Percentiles rank a stretch among this genome's conserved stretches.
Conservation (phyloP, 92 coral and sea anemone species). For the Blastomussa wellsi region DNA sequence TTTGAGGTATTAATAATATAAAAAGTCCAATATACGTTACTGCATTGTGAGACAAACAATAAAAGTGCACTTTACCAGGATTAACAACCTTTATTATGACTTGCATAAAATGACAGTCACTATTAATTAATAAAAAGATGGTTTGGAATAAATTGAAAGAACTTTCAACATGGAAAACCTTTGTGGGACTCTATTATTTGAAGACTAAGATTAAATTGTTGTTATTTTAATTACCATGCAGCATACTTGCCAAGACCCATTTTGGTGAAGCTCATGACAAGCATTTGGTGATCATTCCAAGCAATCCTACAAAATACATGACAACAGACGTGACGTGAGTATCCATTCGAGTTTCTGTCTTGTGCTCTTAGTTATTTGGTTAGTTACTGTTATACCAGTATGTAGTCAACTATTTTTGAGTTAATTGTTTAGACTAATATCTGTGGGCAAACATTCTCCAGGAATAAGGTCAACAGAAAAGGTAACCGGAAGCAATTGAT, state of each 20-base stretch:
- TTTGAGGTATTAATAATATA: constrained; percentile 64
- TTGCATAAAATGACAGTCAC: no score
- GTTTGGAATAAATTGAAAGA: neutral
- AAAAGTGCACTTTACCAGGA: no score
- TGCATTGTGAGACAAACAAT: no score
- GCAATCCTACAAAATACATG: constrained; percentile 81
- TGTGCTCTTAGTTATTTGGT: neutral
- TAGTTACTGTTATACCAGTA: no score
- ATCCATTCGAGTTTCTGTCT: neutral
- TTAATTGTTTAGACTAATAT: no score
- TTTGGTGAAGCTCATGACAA: constrained; percentile 86
- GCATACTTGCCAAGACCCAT: constrained; percentile 83
- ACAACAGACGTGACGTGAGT: constrained; percentile 97
- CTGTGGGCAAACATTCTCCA: neutral
- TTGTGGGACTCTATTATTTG: no score
- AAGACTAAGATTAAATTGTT: neutral
- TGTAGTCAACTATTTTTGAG: neutral
- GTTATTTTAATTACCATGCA: constrained; percentile 17
- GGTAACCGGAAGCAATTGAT: no score
- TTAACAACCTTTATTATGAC: no score
- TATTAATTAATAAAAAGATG: no score
- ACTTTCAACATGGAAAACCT: neutral
- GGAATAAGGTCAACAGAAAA: no score
- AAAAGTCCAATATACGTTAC: no score
- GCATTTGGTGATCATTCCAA: constrained; percentile 82